Base-by-base conservation (phyloP, 1,140 invertebrate species). In the Cyclargus thomasi region DNA sequence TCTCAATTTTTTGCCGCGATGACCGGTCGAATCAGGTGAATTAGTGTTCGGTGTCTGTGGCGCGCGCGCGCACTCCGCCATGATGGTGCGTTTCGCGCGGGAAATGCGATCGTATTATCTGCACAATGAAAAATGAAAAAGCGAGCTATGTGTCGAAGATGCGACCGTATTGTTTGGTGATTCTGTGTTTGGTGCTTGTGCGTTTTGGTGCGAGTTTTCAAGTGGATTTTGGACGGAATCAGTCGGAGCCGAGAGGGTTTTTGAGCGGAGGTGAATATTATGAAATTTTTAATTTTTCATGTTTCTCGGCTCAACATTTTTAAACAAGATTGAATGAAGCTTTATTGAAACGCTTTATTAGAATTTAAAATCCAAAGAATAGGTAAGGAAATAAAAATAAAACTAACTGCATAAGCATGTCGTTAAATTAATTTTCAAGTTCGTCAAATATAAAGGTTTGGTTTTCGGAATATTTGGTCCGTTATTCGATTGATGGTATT, bases 1-100 rank as follows among this genome's bases (percentile, higher is more conserved):
- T 29, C 29, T 29, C 29, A 29, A 8, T 29, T 29, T 29, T 29
- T 29, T 29, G 29, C 29, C 16, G 18, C 53, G 4, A 18, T 55
- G 53, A 18, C 53, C 53, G 53, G 11, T 3, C 53, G 53, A 55
- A 55, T 55, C 53, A 55, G 53, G 53, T 55, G 53, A 55, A 55
- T 55, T 55, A 55, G 53, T 55, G n/a, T 55, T 4, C 14, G 53
- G n/a, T 7, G 11, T 8, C 53, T 14, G 53, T n/a, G 17, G n/a
- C 53, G 53, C 53, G 53, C 16, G 53, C 53, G 53, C 53, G 14
- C 4, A n/a, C n/a, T 16, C 53, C 16, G 7, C 17, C 53, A 55
- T 55, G 53, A 8, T 6, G n/a, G 53, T 16, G 11, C 11, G 14
- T 17, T 17, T 17, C n/a, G 53, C 53, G 53, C 53, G 53, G 53